These are phyloP conservation scores for Oscheius sp. DNA, from an alignment of 2,888 invertebrate species.

Conservation along the genomic window DNA sequence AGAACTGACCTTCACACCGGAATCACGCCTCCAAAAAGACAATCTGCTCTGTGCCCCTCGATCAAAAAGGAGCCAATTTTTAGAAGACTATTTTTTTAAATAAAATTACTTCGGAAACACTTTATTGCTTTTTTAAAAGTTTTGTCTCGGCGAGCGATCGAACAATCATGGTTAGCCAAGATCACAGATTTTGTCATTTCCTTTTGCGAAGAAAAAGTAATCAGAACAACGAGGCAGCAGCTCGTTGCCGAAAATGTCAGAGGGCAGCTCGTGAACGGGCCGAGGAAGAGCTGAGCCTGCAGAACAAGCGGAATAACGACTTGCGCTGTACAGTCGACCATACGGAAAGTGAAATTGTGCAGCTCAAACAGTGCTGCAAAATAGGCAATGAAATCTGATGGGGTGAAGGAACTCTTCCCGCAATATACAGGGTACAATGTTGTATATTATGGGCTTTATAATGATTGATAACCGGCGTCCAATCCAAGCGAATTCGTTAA, in stretches of 20 bases:
- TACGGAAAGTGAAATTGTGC: slow-evolving; percentile 48
- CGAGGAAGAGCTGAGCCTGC: slow-evolving; percentile 52
- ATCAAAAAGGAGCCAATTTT: too few relatives aligned
- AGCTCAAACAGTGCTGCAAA: slow-evolving; percentile 46
- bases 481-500: too few relatives aligned
- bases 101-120: too few relatives aligned
- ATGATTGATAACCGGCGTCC: background rate
- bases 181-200: too few relatives aligned
- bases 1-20: too few relatives aligned
- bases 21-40: too few relatives aligned
- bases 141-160: too few relatives aligned
- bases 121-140: too few relatives aligned
- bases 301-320: slow-evolving; percentile 56
- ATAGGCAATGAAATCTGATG: background rate
- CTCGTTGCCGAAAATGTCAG: slow-evolving; percentile 67
- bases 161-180: too few relatives aligned
- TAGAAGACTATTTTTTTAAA: too few relatives aligned
- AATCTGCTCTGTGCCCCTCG: too few relatives aligned
- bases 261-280: slow-evolving; percentile 56
- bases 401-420: background rate
- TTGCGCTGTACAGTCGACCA: slow-evolving; percentile 43
- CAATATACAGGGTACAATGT: slow-evolving; percentile 15
- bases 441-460: background rate
- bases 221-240: slow-evolving; percentile 70
- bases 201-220: slow-evolving; percentile 64